A percentile compares a stretch with the other conserved stretches of the same genome.
Conservation (phyloP, 2,797 vertebrate species). For the Rhyacichthys aspro region DNA sequence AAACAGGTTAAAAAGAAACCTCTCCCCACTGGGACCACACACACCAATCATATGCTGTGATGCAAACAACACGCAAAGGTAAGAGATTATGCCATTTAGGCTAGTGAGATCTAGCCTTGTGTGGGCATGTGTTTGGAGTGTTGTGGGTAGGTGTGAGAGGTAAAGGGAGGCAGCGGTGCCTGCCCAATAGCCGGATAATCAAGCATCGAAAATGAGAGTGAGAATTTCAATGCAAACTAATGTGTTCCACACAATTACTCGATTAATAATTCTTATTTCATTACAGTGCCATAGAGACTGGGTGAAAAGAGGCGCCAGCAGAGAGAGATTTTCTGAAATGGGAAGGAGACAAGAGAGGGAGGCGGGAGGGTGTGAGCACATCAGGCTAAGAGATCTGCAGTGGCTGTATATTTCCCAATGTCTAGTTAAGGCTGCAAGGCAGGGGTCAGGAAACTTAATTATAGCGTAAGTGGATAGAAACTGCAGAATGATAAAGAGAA, state of each 20-base stretch:
- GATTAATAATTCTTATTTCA: conserved; percentile 98
- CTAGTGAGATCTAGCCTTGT: conserved; percentile 40
- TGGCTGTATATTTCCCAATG: conserved; percentile 94
- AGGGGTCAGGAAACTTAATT: conserved; percentile 99
- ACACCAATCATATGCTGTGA: conserved; percentile 53
- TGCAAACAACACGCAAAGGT: conserved; percentile 41
- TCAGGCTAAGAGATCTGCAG: conserved; percentile 91
- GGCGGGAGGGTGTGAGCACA: conserved; percentile 79
- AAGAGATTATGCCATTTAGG: conserved; percentile 49
- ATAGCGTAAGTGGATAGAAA: conserved; percentile 98
- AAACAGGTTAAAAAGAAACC: conserved; percentile 67
- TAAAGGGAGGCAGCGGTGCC: conserved; percentile 41
- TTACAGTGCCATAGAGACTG: conserved; percentile 83
- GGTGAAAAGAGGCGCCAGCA: conserved; percentile 50
- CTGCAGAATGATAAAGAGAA: conserved; percentile 97
- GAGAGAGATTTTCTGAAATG: conserved; percentile 65
- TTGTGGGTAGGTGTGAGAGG: conserved; percentile 40
- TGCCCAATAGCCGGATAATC: conserved; percentile 85
- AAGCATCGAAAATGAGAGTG: conserved; percentile 89
- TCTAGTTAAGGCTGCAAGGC: conserved; percentile 94
- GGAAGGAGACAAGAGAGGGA: conserved; percentile 53
- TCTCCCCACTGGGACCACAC: conserved; percentile 22
- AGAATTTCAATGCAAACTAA: conserved; percentile 92
- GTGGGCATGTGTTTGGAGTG: conserved; percentile 43
- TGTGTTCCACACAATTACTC: conserved; percentile 95